Evolutionary conservation across 92 coral and sea anemone species (phyloP), one percentile per base, ranked within the genome.

Genomic region (Blastomussa wellsi): DNA sequence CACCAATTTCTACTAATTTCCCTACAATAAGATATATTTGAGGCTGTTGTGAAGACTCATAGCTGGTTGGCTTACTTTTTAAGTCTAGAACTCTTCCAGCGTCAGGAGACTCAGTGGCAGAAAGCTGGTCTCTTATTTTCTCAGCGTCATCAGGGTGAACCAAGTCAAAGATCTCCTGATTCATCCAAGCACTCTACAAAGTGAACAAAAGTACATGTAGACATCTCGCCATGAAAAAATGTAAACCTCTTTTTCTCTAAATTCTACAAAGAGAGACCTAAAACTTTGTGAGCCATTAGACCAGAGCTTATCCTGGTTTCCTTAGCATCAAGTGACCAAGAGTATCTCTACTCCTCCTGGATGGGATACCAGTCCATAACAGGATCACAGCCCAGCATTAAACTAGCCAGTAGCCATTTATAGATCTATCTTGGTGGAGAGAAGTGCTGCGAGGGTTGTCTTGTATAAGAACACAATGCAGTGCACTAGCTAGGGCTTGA

Each of bases 51-150:
- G n/a, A n/a, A n/a, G n/a, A n/a, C n/a, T n/a, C n/a, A n/a, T n/a
- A n/a, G n/a, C n/a, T n/a, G n/a, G n/a, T n/a, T 39, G 20, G 17
- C 94, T 89, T 90, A 96, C 99, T 94, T 87, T 96, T 96, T 7
- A 96, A 85, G 79, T 96, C 99, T 57, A 96, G 84, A 26, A 96
- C 98, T 78, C 99, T 89, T 31, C 99, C 99, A 32, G 99, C 95
- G 90, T 96, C 99, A 13, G 98, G 95, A 7, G 99, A 95, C 55
- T 96, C 98, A 12, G 94, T 87, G 20, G 98, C 87, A 13, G 93
- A 89, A 33, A 96, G 90, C 79, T 96, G 99, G 32, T 96, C 99
- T 83, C 88, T 84, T 44, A 96, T 93, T 85, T 96, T 96, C 44
- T 96, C 98, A 81, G 91, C 87, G 69, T 96, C 99, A 51, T 96